Evolutionary conservation across 2,888 invertebrate genomes (phyloP).

Genomic region (Mactromeris polynyma): DNA sequence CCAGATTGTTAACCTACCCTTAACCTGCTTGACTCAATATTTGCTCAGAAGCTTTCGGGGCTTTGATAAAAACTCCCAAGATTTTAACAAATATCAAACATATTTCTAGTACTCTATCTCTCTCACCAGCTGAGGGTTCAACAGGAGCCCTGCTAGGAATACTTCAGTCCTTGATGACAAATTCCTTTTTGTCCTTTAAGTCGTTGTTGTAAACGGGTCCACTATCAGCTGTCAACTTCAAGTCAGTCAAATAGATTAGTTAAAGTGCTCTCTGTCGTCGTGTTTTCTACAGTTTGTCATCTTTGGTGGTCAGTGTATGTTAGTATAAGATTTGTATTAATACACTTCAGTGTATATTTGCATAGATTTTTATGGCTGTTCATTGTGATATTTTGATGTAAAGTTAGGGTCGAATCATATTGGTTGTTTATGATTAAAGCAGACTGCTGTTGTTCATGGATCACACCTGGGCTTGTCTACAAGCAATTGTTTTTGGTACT

Average conservation of each 20-base stretch:
- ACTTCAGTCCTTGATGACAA: not conserved
- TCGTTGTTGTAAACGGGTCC: not conserved
- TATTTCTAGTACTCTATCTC: not conserved
- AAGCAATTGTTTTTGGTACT: too few species aligned
- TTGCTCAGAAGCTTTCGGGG: not conserved
- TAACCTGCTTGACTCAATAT: not conserved
- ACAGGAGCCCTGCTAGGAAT: not conserved
- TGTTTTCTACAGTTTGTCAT: not conserved
- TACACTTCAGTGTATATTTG: not conserved
- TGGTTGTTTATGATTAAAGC: too few species aligned
- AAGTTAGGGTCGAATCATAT: too few species aligned
- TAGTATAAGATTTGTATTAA: not conserved
- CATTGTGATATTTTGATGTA: too few species aligned
- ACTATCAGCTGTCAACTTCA: not conserved
- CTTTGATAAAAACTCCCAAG: constrained; percentile 13
- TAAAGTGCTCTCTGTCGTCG: not conserved
- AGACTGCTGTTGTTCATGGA: too few species aligned
- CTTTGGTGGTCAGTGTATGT: constrained; percentile 5
- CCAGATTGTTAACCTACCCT: not conserved
- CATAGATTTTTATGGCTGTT: not conserved
- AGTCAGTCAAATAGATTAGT: not conserved
- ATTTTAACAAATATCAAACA: not conserved
- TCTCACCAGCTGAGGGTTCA: not conserved
- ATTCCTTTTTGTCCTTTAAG: not conserved
- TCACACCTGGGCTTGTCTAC: too few species aligned